Evolutionary conservation across 1,140 invertebrate species (phyloP), one percentile per base, ranked within the genome.

Genomic region (Macrotrachela quadricornifera): DNA sequence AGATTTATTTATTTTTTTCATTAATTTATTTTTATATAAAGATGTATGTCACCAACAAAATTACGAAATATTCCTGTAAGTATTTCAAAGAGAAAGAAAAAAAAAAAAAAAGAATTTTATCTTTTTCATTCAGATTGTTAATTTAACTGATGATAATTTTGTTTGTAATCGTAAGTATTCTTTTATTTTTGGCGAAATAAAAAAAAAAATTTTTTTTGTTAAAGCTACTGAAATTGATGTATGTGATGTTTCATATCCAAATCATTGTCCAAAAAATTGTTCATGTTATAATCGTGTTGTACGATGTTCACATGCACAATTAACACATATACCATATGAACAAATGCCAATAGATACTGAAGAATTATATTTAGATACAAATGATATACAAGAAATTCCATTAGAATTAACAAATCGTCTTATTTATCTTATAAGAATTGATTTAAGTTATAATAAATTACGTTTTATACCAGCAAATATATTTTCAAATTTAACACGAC

Each of bases 371-470:
- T 72, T 99, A 61, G 91, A 97, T 73, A 83, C 83, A 10, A 99
- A 99, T 72, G 80, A 88, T 63, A 95, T 97, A 58, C 77, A 79
- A 53, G 77, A 76, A 56, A 83, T 97, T 51, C 79, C 87, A 57
- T 71, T 78, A 14, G 82, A 90, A 54, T 76, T 84, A 59, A 73
- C 94, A 21, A 80, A 79, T 51, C 81, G 87, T 63, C 74, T 97
- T 48, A 81, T 80, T 56, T 79, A 84, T 54, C 8, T 59, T 61
- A 65, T 62, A 73, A 75, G 49, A 71, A 90, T 85, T 59, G 92
- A 99, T 72, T 73, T 99, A 56, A 96, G 90, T 67, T 91, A 95
- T 71, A 99, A 97, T 71, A 79, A 82, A 65, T 81, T 97, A 58
- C 77, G 77, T 45, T 82, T 92, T 58, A 73, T 99, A 41, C 80